Evolutionary conservation across 1,140 invertebrate genomes (phyloP), one percentile per base, ranked within the genome.

Genomic region (Sinonovacula constricta): DNA sequence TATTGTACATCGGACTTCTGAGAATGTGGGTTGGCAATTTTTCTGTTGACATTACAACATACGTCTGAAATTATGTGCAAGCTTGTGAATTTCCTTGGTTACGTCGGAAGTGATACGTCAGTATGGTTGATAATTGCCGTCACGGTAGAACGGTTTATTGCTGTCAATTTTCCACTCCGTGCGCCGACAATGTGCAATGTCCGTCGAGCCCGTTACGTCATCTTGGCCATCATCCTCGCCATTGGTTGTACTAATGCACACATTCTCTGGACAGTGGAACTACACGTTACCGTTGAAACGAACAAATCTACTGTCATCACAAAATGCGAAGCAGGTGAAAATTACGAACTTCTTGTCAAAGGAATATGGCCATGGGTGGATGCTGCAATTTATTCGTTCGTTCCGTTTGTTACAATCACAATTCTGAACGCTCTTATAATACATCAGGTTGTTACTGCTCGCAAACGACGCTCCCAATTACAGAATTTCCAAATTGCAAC

Each of bases 61-160:
- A 70, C 80, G 18, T 74, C 81, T 18, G 63, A 72, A 18, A 85
- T 80, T 77, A 76, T 86, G 36, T 91, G 90, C 75, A 90, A 90
- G 67, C n/a, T 83, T 26, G 84, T 86, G 3, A 76, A 85, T 12
- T 84, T 86, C 22, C 45, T 88, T 0, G 87, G 87, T 18, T 91
- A 88, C 68, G 81, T 87, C 15, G 77, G 83, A 60, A 90, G 88
- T 59, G 83, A 90, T 67, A 83, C 85, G 18, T 87, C 86, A 22
- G 90, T 90, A 0, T 91, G 90, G 89, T 80, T 91, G 1, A 90
- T 91, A n/a, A 86, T 91, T 18, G 89, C 89, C 2, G 88, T 91
- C 12, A 91, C 90, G 2, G 59, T 89, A 4, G 90, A 91, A 71
- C 79, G 90, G 10, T 90, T 82, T 69, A 89, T 91, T 53, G 90